Base-by-base conservation (phyloP, 2,888 invertebrate genomes). In the Plusia festucae region DNA sequence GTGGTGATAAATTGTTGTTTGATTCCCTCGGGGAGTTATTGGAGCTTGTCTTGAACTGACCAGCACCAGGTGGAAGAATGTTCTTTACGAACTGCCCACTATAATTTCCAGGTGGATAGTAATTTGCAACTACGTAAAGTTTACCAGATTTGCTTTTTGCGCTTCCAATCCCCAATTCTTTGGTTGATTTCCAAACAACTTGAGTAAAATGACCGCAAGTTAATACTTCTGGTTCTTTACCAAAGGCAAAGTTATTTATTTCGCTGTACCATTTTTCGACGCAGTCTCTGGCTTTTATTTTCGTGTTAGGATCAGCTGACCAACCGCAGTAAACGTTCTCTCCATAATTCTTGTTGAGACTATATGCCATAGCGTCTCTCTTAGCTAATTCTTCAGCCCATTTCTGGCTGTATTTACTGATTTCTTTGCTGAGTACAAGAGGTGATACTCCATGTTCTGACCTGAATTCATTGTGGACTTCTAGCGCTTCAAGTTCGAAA, bases 71-170 rank as follows among this genome's bases (percentile, higher is more conserved):
- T 30, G 96, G 97, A 6, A 95, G 94, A 5, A 97, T 97, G 83
- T 97, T 97, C 63, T 96, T 96, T 1, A 93, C 89, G 80, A 97
- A 97, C 76, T 97, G 96, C 0, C 97, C 97, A 53, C 96, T 95
- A 80, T 96, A 97, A 85, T 98, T 98, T 15, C 98, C 98, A 1
- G 98, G 96, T 0, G 98, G 98, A 83, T 96, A 96, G 84, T 98
- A 98, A 88, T 98, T 98, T 59, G 97, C 97, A 0, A 99, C 98
- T 0, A 98, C 97, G 81, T 97, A 97, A 0, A 97, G 96, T 87
- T 97, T 97, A 0, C 98, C 98, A 60, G 96, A 96, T 80, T 97
- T 96, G 79, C 96, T 97, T 81, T 96, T 97, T 5, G 97, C 97
- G 83, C 96, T 96, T 0, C 97, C 98, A 2, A 98, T 96, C 0